Percentiles rank a stretch among this genome's conserved stretches.
Conservation (phyloP, 2,888 invertebrate species). For the Glyphotaelius pellucidus region DNA sequence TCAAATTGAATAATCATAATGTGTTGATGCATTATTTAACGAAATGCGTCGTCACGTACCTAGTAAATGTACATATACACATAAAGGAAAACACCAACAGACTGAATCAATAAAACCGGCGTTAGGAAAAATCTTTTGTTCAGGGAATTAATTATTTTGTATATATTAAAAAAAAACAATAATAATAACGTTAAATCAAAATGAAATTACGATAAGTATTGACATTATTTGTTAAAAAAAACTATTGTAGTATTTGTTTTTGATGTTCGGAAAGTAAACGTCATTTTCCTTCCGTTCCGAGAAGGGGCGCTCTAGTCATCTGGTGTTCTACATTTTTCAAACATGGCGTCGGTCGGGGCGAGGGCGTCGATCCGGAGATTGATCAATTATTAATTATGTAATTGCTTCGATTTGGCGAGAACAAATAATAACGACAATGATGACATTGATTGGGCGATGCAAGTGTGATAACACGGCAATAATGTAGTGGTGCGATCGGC, state of each 20-base stretch:
- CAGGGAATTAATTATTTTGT: not conserved
- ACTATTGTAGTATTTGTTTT: not conserved
- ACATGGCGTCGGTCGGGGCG: slow-evolving; percentile 57
- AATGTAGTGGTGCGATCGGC: slow-evolving; percentile 24
- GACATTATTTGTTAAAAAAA: not conserved
- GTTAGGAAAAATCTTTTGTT: not conserved
- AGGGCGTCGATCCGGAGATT: slow-evolving; percentile 50
- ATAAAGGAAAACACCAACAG: not conserved
- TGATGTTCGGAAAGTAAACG: not conserved
- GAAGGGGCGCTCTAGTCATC: not conserved
- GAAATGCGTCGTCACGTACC: not conserved
- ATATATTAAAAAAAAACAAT: not conserved
- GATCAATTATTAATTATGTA: not conserved
- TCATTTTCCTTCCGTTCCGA: not conserved
- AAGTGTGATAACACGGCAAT: not conserved
- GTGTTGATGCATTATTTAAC: not conserved
- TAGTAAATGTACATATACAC: not conserved
- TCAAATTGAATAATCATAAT: not conserved
- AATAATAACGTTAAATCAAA: not conserved
- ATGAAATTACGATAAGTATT: not conserved
- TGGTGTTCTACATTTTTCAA: slow-evolving; percentile 17
- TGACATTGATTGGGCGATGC: slow-evolving; percentile 6
- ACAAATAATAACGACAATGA: slow-evolving; percentile 4
- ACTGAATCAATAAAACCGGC: not conserved
- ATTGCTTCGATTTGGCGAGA: slow-evolving; percentile 13